These are phyloP conservation scores for Pomatostomus ruficeps DNA, from an alignment of 2,113 vertebrate genomes.

Conservation along the genomic window DNA sequence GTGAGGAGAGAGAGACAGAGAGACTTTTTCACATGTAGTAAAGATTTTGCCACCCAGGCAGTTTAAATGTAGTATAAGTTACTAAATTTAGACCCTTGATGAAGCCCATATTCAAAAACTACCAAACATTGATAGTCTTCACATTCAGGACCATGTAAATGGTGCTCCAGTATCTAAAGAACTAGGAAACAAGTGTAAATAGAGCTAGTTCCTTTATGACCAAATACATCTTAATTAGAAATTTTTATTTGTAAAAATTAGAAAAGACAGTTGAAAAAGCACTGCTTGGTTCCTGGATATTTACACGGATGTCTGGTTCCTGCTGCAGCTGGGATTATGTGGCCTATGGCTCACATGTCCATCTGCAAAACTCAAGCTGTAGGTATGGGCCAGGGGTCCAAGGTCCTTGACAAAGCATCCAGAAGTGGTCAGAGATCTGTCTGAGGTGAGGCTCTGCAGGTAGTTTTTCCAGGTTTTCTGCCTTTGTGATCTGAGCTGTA, in stretches of 20 bases:
- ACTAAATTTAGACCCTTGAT: not conserved
- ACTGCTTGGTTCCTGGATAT: not conserved
- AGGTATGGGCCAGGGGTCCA: not conserved
- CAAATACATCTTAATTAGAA: not conserved
- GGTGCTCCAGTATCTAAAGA: not conserved
- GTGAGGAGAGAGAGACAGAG: not conserved
- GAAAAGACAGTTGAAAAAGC: not conserved
- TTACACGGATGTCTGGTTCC: not conserved
- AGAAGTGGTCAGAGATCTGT: not conserved
- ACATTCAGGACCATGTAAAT: not conserved
- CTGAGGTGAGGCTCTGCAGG: not conserved
- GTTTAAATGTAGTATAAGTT: not conserved
- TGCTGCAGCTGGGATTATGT: not conserved
- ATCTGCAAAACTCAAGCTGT: not conserved
- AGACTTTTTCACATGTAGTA: not conserved
- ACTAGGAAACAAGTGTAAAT: not conserved
- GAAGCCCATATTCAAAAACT: not conserved
- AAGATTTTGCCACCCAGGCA: not conserved
- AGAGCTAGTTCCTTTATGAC: not conserved
- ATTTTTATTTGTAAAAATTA: not conserved
- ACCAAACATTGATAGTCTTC: not conserved
- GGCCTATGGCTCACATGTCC: not conserved
- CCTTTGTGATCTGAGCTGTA: not conserved
- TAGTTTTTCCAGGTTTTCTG: not conserved
- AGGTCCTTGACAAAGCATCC: not conserved